Evolutionary conservation across 2,797 vertebrate genomes (phyloP), one percentile per base, ranked within the genome.

Genomic region (Eulemur coronatus): DNA sequence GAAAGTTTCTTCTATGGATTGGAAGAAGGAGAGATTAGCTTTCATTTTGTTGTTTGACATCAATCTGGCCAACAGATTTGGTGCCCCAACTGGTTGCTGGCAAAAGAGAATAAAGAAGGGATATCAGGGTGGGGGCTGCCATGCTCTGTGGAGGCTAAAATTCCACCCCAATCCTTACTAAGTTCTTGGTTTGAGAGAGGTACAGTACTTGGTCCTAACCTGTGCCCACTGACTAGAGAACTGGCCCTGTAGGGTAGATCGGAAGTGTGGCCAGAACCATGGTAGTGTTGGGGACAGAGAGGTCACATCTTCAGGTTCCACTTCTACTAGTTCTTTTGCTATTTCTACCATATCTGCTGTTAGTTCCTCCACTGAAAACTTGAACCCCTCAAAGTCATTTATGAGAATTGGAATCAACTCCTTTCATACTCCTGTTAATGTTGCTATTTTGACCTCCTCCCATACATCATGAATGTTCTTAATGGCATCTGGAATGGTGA

Each of bases 121-220:
- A 24, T 11, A 3, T 55, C 43, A 3, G n/a, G 10, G 22, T 38
- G 70, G 35, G 35, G n/a, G 3, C 35, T 15, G 35, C 46, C 30
- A 13, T 7, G 11, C 38, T 78, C 17, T 1, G 2, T 0, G 0
- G 15, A 11, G 20, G 22, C 57, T 38, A 41, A 52, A 43, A 38
- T 87, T 43, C 9, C 24, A 43, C 30, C 17, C 24, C 67, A 43
- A 24, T 46, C 11, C 20, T 88, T 50, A 24, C n/a, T 63, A 43
- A 35, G 5, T 52, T 91, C 43, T 61, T 80, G 15, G 2, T 69
- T 72, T 76, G 43, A 59, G 22, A 14, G 9, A 28, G 48, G 28
- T 28, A 52, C 7, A 61, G 52, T 10, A 24, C 26, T 84, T 33
- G 59, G 67, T 20, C 76, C n/a, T 41, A 22, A 22, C 22, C 17